Base-by-base conservation (phyloP, 92 coral and sea anemone species). In the Chrysogorgia sp. region DNA sequence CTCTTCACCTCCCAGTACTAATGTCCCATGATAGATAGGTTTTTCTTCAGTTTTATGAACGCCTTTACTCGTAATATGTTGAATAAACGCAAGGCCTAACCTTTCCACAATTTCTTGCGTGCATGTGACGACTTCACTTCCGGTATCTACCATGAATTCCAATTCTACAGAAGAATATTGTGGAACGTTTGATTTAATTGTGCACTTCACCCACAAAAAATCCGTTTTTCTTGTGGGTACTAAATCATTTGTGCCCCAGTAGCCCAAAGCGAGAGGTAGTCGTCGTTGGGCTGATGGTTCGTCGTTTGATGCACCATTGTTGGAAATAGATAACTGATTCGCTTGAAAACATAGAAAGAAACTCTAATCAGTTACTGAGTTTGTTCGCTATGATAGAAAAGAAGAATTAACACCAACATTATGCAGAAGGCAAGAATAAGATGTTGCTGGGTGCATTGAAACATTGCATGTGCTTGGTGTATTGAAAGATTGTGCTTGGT, bases 121-220 rank as follows among this genome's bases (percentile, higher is more conserved):
- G 1, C 76, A 88, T 0, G 97, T 92, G 2, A 92, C 92, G 20
- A 92, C 97, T 13, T 92, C 97, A 56, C 97, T 92, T 7, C 90
- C 97, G n/a, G 89, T 84, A 55, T 92, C 97, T 14, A 92, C 87
- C 4, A 90, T 68, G 55, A 88, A 90, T 20, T 82, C 35, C 8
- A 71, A 25, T 25, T 85, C 89, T 13, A 89, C 79, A 10, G 75
- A 68, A 29, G 61, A 58, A 10, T 43, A 49, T 57, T 63, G 83
- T 14, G 63, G 1, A 9, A 31, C 34, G 22, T 53, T 52, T 1
- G 79, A 72, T 26, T 55, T 72, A 4, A 72, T 53, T n/a, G 10
- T n/a, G 37, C 79, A 72, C 6, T 72, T 32, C 3, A 72, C 50
- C 79, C 79, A 58, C 14, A 22, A 26, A 45, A 71, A 34, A 37